A percentile compares a stretch with the other conserved stretches of the same genome.
phyloP scores from a whole-genome alignment of 2,797 vertebrate species.

The Leucoraja ocellata region DNA sequence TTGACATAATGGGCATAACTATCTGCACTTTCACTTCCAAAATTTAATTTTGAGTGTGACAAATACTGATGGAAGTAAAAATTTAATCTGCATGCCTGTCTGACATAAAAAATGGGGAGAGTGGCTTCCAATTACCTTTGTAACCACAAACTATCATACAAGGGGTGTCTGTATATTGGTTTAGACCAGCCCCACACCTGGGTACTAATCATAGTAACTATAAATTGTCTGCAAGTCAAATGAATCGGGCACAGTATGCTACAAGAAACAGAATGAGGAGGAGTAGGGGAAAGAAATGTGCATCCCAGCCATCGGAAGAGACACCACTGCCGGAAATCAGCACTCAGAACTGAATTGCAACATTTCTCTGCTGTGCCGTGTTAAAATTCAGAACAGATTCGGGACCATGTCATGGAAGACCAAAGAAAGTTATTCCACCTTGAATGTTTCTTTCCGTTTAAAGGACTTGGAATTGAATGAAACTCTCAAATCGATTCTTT shows the following conservation, averaged over 20 bases:
- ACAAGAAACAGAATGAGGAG: background rate
- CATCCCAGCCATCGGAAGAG: background rate
- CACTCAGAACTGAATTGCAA: background rate
- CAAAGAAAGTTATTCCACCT: background rate
- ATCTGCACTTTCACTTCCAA: background rate
- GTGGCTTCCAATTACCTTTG: background rate
- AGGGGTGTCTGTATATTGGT: background rate
- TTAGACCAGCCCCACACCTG: background rate
- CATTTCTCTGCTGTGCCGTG: background rate
- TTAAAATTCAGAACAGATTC: background rate
- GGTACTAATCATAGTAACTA: background rate
- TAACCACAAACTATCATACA: background rate
- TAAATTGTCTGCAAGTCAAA: background rate
- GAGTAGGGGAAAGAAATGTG: background rate
- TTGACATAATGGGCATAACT: background rate
- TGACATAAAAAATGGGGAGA: too few relatives aligned
- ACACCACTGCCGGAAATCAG: background rate
- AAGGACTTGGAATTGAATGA: background rate
- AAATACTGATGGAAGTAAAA: background rate
- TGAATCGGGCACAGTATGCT: background rate
- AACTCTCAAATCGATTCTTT: background rate
- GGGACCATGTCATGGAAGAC: background rate
- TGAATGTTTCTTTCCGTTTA: background rate
- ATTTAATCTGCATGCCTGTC: too few relatives aligned
- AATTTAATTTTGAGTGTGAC: background rate